Evolutionary conservation across 2,113 vertebrate species (phyloP), one percentile per base, ranked within the genome.

Genomic region (Ranitomeya imitator): DNA sequence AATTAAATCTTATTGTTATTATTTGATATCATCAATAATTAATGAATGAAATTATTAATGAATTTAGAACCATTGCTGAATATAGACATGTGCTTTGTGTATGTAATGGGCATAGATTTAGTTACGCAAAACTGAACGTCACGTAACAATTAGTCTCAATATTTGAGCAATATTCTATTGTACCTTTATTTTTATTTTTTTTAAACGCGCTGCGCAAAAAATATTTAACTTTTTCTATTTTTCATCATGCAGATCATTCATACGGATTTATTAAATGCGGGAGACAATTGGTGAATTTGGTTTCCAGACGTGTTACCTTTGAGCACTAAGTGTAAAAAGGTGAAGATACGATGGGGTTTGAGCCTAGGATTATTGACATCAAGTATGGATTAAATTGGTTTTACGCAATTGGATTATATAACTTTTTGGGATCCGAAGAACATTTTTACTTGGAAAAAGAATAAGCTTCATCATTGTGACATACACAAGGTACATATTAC

Each of bases 351-450:
- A 18, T 61, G 23, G 60, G 59, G 65, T 83, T 37, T 82, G 15
- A 21, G 10, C 45, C 60, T 52, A 19, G 61, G 63, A 21, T 84
- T 54, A 52, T 84, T 26, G 16, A 7, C 18, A 23, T 45, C 45
- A 21, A n/a, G 12, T 69, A 18, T 86, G 88, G 0, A 0, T 23
- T 23, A 23, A 85, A 87, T 87, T 71, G 23, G 0, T 0, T 74
- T 74, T 21, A 54, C 14, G 15, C 14, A 0, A 7, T 87, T 91
- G 92, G 92, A 91, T 92, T 79, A 21, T 84, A 73, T 1, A 0
- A 52, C 59, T 57, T 86, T 54, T 73, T 21, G 15, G 88, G 79
- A 63, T 52, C 69, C n/a, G 91, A 67, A 11, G 26, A 37, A 45
- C 74, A 85, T 83, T 92, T 78, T 18, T 37, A 18, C 8, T 26